phyloP scores from a whole-genome alignment of 2,888 invertebrate species.

The Oegoconia quadripuncta region DNA sequence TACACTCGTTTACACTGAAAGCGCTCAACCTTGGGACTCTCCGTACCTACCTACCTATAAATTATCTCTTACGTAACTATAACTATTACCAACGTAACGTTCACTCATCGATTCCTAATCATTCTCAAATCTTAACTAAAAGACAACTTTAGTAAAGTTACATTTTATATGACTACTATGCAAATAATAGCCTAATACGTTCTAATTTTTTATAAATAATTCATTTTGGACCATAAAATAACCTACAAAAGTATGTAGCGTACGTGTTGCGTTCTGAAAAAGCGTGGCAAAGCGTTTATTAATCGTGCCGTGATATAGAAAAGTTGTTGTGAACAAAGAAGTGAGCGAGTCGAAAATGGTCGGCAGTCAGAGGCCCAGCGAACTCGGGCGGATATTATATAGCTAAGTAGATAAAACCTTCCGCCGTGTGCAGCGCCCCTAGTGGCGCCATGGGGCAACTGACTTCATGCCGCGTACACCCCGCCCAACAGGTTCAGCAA shows the following conservation, averaged over 20 bases:
- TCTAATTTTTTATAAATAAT: no score
- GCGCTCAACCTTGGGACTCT: constrained; percentile 15
- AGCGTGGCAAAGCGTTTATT: constrained; percentile 44
- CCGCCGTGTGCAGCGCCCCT: constrained; percentile 72
- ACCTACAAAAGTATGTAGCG: constrained; percentile 47
- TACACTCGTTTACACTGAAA: constrained; percentile 15
- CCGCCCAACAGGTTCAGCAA: constrained; percentile 41
- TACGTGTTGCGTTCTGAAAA: constrained; percentile 43
- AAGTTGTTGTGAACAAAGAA: constrained; percentile 73
- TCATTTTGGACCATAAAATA: no score
- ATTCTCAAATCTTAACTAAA: neutral
- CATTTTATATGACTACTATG: no score
- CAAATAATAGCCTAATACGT: no score
- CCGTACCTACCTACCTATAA: constrained; percentile 5
- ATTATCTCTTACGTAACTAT: constrained; percentile 4
- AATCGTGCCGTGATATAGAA: constrained; percentile 54
- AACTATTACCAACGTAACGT: constrained; percentile 4
- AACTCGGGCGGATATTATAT: constrained; percentile 74
- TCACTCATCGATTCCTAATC: constrained; percentile 12
- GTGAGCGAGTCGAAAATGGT: constrained; percentile 64
- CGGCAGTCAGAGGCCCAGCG: constrained; percentile 58
- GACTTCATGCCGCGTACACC: constrained; percentile 71
- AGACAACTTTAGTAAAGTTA: neutral
- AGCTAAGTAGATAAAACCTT: constrained; percentile 79
- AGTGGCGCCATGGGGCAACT: constrained; percentile 58